A percentile compares a stretch with the other conserved stretches of the same genome.
Conservation (phyloP, 2,888 invertebrate species). For the Ptychoptera albimana region DNA sequence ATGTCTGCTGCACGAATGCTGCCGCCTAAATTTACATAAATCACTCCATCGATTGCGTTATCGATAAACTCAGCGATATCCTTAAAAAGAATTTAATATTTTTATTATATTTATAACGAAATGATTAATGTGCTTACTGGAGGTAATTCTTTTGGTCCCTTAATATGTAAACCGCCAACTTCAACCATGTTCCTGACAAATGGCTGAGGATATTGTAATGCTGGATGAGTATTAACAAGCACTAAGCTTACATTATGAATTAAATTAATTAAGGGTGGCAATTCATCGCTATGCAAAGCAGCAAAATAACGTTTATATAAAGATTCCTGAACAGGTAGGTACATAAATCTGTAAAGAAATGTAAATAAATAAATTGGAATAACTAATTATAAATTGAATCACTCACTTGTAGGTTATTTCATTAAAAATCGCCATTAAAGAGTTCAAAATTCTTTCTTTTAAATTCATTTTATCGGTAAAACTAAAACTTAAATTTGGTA, state of each 20-base stretch:
- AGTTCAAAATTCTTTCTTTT: constrained; percentile 28
- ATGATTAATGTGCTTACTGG: neutral
- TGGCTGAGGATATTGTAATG: constrained; percentile 24
- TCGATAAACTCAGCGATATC: constrained; percentile 24
- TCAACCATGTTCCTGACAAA: constrained; percentile 27
- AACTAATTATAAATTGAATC: neutral
- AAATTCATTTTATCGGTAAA: constrained; percentile 32
- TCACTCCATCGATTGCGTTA: constrained; percentile 24
- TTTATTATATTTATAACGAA: constrained; percentile 15
- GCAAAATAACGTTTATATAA: constrained; percentile 26
- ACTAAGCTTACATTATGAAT: constrained; percentile 26
- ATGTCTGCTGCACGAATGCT: constrained; percentile 22
- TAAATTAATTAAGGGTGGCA: constrained; percentile 26
- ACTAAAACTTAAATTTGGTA: constrained; percentile 30
- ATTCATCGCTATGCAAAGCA: constrained; percentile 12
- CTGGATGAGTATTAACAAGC: constrained; percentile 26
- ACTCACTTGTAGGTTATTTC: constrained; percentile 25
- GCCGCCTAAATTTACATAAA: constrained; percentile 32
- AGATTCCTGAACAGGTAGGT: constrained; percentile 26
- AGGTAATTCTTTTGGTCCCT: constrained; percentile 1
- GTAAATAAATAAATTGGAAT: neutral
- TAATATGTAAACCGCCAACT: constrained; percentile 24
- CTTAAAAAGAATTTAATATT: constrained; percentile 11
- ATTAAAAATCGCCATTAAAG: constrained; percentile 26
- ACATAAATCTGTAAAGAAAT: constrained; percentile 20